Base-by-base conservation (phyloP, 2,888 invertebrate genomes). In the Rambutsinella grinnellia region DNA sequence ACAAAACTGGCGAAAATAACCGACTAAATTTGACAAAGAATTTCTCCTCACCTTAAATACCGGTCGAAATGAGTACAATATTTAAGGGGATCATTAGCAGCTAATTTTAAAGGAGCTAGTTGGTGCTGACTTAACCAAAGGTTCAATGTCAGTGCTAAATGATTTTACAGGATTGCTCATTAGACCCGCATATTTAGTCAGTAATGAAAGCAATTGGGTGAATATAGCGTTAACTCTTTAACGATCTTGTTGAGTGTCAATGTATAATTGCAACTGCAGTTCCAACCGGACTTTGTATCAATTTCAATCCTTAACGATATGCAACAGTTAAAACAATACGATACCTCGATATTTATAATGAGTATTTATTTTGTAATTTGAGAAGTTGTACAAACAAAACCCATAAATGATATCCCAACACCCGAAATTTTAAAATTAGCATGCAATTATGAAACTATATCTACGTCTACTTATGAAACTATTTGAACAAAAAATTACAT, bases 401-500 rank as follows among this genome's bases (percentile, higher is more conserved):
- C n/a, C n/a, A n/a, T n/a, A n/a, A n/a, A n/a, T n/a, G n/a, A n/a
- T n/a, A 36, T 46, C 65, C 72, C 63, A 65, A 19, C 63, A 72
- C 72, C 72, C n/a, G n/a, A n/a, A 63, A 3, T 53, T 53, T n/a
- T 26, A 23, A 56, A 15, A 10, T 36, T 61, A 61, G n/a, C n/a
- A n/a, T n/a, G n/a, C n/a, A n/a, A n/a, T n/a, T n/a, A 36, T 36
- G 13, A 36, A 8, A 8, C 36, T 36, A 5, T 36, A 36, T 13
- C 36, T 36, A 36, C n/a, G 36, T 36, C 13, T 36, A 5, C 36
- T 36, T 36, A 36, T 13, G 13, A 36, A 36, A 36, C 36, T 36
- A 36, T 36, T 36, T 54, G 54, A 46, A 74, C 66, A 67, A 61
- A 58, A 8, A 61, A 67, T 74, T 74, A 74, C 74, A 74, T 54